Evolutionary conservation across 2,888 invertebrate species (phyloP).

Genomic region (Orthosia cruda): DNA sequence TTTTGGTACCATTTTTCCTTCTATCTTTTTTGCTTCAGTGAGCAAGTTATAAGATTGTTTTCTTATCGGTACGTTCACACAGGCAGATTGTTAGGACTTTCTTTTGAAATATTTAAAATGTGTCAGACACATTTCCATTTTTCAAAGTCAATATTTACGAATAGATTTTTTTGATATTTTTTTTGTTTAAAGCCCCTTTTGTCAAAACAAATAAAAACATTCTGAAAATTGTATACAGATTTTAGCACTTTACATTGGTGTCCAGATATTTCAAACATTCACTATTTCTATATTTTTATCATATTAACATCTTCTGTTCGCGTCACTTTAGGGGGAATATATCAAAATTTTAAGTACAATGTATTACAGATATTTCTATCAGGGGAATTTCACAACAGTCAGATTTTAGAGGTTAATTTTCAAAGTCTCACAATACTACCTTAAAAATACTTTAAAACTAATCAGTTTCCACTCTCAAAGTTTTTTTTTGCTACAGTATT

Average conservation of each 20-base stretch:
- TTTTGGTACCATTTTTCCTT: no score
- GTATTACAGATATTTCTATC: not conserved
- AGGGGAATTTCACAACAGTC: not conserved
- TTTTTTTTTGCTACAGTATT: slow-evolving; percentile 7
- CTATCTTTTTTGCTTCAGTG: not conserved
- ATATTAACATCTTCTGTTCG: not conserved
- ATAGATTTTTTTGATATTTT: not conserved
- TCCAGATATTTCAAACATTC: not conserved
- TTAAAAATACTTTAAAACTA: slow-evolving; percentile 23
- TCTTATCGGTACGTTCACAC: not conserved
- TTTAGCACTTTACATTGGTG: no score
- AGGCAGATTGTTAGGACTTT: not conserved
- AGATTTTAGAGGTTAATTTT: not conserved
- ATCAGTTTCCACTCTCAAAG: slow-evolving; percentile 44
- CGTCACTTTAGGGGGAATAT: not conserved
- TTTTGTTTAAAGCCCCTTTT: no score
- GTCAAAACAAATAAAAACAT: no score
- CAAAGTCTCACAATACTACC: not conserved
- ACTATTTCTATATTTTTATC: not conserved
- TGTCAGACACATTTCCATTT: not conserved
- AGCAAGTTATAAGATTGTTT: not conserved
- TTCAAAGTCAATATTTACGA: not conserved
- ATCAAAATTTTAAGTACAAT: not conserved
- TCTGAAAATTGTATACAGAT: no score
- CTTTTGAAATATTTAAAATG: not conserved